Evolutionary conservation across 1,140 invertebrate species (phyloP), one percentile per base, ranked within the genome.

Genomic region (Drosophila prosaltans): DNA sequence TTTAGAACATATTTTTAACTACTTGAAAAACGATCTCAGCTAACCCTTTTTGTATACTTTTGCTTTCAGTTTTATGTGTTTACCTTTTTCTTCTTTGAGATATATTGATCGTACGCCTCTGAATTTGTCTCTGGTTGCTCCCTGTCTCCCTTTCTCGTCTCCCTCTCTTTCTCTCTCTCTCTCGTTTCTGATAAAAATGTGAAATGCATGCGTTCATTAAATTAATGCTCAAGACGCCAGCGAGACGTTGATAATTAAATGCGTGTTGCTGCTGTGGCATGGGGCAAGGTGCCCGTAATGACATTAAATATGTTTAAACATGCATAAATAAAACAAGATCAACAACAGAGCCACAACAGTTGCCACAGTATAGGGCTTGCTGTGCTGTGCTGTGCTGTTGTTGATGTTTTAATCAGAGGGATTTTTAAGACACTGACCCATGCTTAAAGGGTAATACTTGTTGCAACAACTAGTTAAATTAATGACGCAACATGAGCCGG

Each of bases 281-380:
- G 61, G 54, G 54, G 65, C 76, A 68, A 72, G 67, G 79, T 76
- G 81, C 81, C 72, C 78, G 72, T 81, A 89, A 84, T 90, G 84
- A 89, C 84, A 89, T 89, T 89, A 89, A 89, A 89, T 89, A 89
- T 89, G 85, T 89, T 89, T 89, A 89, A 90, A 81, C 85, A 88
- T 89, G 84, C 84, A 88, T 88, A 89, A 89, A 88, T 88, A 88
- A 89, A 89, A 72, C 32, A 59, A 45, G 43, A 62, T 36, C 61
- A 39, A 21, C 0, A 30, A 4, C 16, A n/a, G 54, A 26, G 36
- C 55, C 57, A 64, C 32, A 55, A 39, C 24, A 39, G 41, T 43
- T 43, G 41, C 41, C 41, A 16, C 11, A 43, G 24, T 24, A 4
- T 16, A 48, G 45, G 40, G 16, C 16, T 16, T 16, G 7, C 21